phyloP scores from a whole-genome alignment of 2,888 invertebrate species.

The Athalia cordata region DNA sequence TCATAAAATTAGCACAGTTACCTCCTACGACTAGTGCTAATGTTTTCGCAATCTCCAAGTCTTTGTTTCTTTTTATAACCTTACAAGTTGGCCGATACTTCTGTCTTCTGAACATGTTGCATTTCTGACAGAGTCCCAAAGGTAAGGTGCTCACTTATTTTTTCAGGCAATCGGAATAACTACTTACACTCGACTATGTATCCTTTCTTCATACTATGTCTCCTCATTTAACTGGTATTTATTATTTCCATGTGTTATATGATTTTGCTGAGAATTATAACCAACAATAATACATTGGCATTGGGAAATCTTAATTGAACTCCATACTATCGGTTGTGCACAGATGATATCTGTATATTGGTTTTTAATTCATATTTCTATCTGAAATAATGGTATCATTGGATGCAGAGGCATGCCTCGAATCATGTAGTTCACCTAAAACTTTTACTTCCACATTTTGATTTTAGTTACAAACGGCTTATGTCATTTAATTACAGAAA shows the following conservation, averaged over 20 bases:
- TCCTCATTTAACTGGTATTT: conserved; percentile 2
- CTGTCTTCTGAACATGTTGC: conserved; percentile 57
- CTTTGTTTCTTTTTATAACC: conserved; percentile 60
- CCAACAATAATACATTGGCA: conserved; percentile 14
- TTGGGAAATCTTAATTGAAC: conserved; percentile 48
- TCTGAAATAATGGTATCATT: background rate
- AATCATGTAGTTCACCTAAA: background rate
- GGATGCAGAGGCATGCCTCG: background rate
- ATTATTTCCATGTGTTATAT: conserved; percentile 15
- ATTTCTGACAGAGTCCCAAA: conserved; percentile 59
- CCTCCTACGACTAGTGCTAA: conserved; percentile 47
- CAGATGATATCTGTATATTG: conserved; percentile 38
- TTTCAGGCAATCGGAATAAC: background rate
- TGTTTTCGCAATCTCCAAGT: conserved; percentile 50
- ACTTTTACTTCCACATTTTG: background rate
- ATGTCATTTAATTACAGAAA: conserved; percentile 2
- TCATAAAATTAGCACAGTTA: conserved; percentile 48
- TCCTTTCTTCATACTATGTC: background rate
- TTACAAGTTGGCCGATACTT: conserved; percentile 54
- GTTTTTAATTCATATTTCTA: background rate
- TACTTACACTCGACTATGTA: background rate
- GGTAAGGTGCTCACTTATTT: conserved; percentile 33
- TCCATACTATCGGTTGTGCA: conserved; percentile 14
- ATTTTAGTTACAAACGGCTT: background rate
- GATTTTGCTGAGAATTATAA: background rate